Evolutionary conservation across 1,140 invertebrate species (phyloP).

Genomic region (Dryas iulia): DNA sequence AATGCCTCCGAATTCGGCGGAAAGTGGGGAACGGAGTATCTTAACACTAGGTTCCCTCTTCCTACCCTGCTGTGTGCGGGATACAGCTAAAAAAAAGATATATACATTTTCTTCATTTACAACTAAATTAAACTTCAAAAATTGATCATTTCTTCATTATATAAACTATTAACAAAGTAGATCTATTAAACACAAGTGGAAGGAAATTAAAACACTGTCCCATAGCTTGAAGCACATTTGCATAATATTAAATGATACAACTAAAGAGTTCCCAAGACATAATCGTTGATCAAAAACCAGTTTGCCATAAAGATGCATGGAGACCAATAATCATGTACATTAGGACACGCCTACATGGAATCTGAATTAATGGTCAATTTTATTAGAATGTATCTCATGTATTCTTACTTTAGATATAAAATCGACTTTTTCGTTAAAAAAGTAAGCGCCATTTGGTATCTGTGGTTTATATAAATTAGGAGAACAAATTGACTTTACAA

Average conservation of each 20-base stretch:
- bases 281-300: slow-evolving; percentile 15
- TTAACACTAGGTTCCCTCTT: background rate
- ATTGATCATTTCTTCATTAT: too few relatives aligned
- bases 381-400: background rate
- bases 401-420: too few relatives aligned
- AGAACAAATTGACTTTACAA: too few relatives aligned
- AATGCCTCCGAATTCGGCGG: background rate
- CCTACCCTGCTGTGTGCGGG: background rate
- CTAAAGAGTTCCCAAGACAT: slow-evolving; percentile 5
- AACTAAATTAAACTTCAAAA: too few relatives aligned
- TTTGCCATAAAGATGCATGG: slow-evolving; percentile 11
- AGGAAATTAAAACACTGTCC: background rate
- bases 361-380: background rate
- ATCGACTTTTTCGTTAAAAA: too few relatives aligned
- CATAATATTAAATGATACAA: background rate
- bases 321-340: slow-evolving; percentile 4
- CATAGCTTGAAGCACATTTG: background rate
- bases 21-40: background rate
- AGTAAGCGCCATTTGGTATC: too few relatives aligned
- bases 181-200: background rate
- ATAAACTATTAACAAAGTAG: background rate
- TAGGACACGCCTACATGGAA: background rate
- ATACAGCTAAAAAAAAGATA: background rate
- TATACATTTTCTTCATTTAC: too few relatives aligned
- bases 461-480: too few relatives aligned